Percentiles rank a stretch among this genome's conserved stretches.
Conservation (phyloP, 2,113 vertebrate species). For the Reinhardtius hippoglossoides region DNA sequence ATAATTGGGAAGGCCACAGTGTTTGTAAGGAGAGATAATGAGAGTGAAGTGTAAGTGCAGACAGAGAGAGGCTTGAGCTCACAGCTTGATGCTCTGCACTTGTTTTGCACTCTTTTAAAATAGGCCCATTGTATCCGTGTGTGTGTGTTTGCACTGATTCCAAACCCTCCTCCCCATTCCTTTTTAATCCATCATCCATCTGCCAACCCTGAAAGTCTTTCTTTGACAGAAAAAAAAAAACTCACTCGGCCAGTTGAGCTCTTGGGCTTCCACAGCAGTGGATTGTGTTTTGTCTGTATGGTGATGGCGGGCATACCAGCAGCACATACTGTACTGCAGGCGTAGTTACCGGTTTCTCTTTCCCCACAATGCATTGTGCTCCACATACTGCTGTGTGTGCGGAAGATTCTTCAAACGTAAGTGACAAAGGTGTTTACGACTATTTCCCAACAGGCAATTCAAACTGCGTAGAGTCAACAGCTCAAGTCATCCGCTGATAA, state of each 20-base stretch:
- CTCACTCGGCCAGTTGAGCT: slow-evolving; percentile 61
- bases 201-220: slow-evolving; percentile 64
- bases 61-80: slow-evolving; percentile 7
- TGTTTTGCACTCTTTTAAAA: slow-evolving; percentile 66
- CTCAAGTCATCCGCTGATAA: slow-evolving; percentile 52
- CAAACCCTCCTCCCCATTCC: slow-evolving; percentile 50
- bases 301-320: slow-evolving; percentile 8
- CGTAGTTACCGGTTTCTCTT: slow-evolving; percentile 14
- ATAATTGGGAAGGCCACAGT: background rate
- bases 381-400: slow-evolving; percentile 1
- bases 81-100: slow-evolving; percentile 36
- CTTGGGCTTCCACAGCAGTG: slow-evolving; percentile 48
- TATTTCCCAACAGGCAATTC: slow-evolving; percentile 64
- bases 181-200: slow-evolving; percentile 60
- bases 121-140: slow-evolving; percentile 65
- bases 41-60: slow-evolving; percentile 2
- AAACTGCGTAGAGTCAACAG: slow-evolving; percentile 48
- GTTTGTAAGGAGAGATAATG: slow-evolving; percentile 7
- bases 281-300: slow-evolving; percentile 27
- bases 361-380: background rate
- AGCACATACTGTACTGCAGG: slow-evolving; percentile 27
- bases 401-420: slow-evolving; percentile 19
- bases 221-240: slow-evolving; percentile 56
- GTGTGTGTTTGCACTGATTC: slow-evolving; percentile 38
- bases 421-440: slow-evolving; percentile 14